Base-by-base conservation (phyloP, 2,113 vertebrate genomes). In the Leiothrix lutea region DNA sequence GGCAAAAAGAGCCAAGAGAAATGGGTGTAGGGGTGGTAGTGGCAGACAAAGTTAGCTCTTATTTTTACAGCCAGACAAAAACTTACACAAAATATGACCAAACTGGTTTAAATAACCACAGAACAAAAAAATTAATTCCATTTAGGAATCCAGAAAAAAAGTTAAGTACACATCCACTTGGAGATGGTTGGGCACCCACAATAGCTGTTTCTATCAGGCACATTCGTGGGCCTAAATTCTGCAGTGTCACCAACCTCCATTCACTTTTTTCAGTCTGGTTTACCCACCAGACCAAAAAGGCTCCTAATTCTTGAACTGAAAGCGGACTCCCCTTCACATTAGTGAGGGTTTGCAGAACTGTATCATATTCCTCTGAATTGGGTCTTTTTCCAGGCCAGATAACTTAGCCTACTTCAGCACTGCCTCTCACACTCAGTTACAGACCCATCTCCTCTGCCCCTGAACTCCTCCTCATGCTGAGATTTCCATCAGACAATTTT, bases 381-480 rank as follows among this genome's bases (percentile, higher is more conserved):
- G 4, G 9, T 28, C 31, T 74, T 92, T 58, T 81, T 19, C 28
- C 24, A 48, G 47, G 23, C 23, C 47, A 40, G 28, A 78, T 42
- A 72, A 60, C 23, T 35, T 16, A 18, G 25, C 9, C 33, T 64
- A 2, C 25, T 54, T 29, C 45, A 71, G 18, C 58, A 38, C 1
- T 33, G 33, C 16, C 21, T 29, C 33, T 75, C 48, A 53, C 4
- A 4, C 9, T 11, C 3, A 3, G 15, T 14, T 48, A 50, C 38
- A 86, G 57, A 66, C 22, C 0, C 0, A 23, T 64, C 53, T 67
- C 38, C 22, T 29, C 45, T 56, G 58, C 26, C 21, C 8, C 45
- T 45, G 13, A 69, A 42, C 40, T n/a, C 33, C 45, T 45, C 21
- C 40, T 77, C 17, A 22, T 6, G 29, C 33, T 47, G 22, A 57